Conservation (phyloP, 2,888 invertebrate genomes). For the Tenthredo scrophulariae region DNA sequence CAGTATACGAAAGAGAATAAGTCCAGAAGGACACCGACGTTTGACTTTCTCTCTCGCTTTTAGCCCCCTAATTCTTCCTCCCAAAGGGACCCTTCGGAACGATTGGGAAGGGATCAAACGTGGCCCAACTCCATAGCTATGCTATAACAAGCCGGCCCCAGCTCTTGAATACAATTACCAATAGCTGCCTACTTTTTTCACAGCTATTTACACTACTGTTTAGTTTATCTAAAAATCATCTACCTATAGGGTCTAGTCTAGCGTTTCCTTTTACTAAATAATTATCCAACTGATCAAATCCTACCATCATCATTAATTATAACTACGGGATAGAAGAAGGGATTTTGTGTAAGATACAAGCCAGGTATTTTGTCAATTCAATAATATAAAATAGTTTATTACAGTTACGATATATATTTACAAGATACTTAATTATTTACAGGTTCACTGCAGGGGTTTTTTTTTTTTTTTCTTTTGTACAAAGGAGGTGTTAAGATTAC, state of each 20-base stretch:
- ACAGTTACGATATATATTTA: constrained; percentile 15
- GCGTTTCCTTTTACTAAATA: background rate
- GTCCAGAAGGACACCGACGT: background rate
- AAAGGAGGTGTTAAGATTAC: background rate
- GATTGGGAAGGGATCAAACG: background rate
- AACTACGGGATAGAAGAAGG: background rate
- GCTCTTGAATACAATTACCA: background rate
- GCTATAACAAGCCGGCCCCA: background rate
- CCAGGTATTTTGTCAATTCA: constrained; percentile 10
- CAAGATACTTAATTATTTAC: constrained; percentile 12
- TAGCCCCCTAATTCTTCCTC: background rate
- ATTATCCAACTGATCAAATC: background rate
- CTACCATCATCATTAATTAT: background rate
- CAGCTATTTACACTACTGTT: background rate
- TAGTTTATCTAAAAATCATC: background rate
- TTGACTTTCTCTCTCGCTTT: background rate
- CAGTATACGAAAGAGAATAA: background rate
- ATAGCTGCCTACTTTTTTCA: background rate
- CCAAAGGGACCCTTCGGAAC: background rate
- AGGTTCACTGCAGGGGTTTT: background rate
- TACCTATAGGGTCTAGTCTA: background rate
- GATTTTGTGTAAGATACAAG: background rate
- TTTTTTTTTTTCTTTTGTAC: background rate
- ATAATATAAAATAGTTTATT: constrained; percentile 16
- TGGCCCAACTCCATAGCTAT: background rate